Conservation (phyloP, 2,888 invertebrate genomes). For the Timema cristinae region DNA sequence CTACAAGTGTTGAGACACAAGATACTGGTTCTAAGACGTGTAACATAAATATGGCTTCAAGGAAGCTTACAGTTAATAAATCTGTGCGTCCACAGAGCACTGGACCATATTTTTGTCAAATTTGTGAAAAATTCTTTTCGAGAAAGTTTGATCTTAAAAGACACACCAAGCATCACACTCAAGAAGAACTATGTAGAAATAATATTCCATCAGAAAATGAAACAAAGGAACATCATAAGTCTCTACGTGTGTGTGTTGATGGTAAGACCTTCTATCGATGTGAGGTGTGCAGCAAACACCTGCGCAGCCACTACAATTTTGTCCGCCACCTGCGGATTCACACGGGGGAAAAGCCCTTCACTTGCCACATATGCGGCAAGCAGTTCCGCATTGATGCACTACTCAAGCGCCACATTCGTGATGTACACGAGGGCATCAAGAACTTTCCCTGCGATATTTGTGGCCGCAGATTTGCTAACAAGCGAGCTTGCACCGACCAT, state of each 20-base stretch:
- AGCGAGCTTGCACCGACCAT: slow-evolving; percentile 46
- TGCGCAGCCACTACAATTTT: slow-evolving; percentile 17
- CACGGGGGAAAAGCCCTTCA: slow-evolving; percentile 58
- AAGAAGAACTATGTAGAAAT: too few relatives aligned
- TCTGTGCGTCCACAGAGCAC: too few relatives aligned
- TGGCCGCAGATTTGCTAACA: slow-evolving; percentile 48
- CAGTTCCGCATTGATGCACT: slow-evolving; percentile 61
- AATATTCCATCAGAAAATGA: too few relatives aligned
- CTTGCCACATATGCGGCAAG: slow-evolving; percentile 63
- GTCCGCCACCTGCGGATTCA: slow-evolving; percentile 47
- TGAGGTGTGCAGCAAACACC: slow-evolving; percentile 22
- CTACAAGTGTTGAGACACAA: too few relatives aligned
- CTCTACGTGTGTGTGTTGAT: slow-evolving; percentile 14
- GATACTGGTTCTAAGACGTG: too few relatives aligned
- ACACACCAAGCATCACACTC: too few relatives aligned
- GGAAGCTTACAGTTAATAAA: too few relatives aligned
- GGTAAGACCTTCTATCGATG: slow-evolving; percentile 20
- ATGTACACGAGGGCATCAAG: slow-evolving; percentile 48
- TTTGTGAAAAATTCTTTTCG: too few relatives aligned
- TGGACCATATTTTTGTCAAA: too few relatives aligned
- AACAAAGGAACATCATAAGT: too few relatives aligned
- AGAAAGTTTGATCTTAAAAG: too few relatives aligned
- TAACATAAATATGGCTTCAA: too few relatives aligned
- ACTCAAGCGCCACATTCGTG: slow-evolving; percentile 51
- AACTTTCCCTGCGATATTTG: slow-evolving; percentile 51